phyloP scores from a whole-genome alignment of 2,888 invertebrate genomes.

The Therioaphis trifolii region DNA sequence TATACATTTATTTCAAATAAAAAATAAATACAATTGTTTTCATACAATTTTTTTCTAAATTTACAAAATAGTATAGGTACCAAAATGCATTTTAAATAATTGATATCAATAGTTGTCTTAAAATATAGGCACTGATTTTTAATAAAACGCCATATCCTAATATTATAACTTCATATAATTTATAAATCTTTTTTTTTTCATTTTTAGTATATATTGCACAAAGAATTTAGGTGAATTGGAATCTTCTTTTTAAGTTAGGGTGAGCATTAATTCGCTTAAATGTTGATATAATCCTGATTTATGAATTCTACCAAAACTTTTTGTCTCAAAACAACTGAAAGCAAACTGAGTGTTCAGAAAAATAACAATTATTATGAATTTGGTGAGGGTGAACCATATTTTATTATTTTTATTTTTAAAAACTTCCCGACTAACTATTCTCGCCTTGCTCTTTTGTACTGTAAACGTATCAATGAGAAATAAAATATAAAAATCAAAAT shows the following conservation, averaged over 20 bases:
- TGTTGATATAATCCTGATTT: slow-evolving; percentile 44
- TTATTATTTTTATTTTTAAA: slow-evolving; percentile 10
- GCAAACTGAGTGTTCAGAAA: slow-evolving; percentile 13
- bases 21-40: no score
- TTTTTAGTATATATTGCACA: background rate
- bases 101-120: no score
- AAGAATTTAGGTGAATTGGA: slow-evolving; percentile 5
- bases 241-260: slow-evolving; percentile 18
- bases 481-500: no score
- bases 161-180: slow-evolving; percentile 11
- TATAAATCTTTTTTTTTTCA: background rate
- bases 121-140: background rate
- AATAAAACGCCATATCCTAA: slow-evolving; percentile 12
- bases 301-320: slow-evolving; percentile 56
- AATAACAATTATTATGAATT: background rate
- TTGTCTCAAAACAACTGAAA: slow-evolving; percentile 7
- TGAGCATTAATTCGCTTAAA: slow-evolving; percentile 35
- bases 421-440: background rate
- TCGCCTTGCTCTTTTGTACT: background rate
- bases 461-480: background rate
- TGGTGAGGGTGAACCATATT: background rate
- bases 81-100: background rate
- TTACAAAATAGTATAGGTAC: background rate
- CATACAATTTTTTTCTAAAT: no score
- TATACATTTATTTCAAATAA: no score